phyloP scores from a whole-genome alignment of 2,113 vertebrate species.

The Alouatta palliata region DNA sequence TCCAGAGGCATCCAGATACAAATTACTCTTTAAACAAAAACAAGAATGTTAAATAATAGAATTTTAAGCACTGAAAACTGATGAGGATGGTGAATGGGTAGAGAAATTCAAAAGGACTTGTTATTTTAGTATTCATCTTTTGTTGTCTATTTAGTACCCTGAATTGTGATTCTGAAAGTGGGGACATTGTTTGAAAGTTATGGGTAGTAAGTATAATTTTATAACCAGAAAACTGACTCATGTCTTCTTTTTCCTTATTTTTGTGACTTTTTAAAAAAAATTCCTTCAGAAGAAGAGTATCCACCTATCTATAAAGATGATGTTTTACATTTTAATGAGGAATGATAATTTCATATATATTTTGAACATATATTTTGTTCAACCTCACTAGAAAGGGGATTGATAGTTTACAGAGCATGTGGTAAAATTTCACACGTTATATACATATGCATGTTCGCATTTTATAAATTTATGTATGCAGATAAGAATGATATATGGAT shows the following conservation, averaged over 20 bases:
- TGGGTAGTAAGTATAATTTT: neutral
- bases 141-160: neutral
- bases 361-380: slow-evolving; percentile 8
- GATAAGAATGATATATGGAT: neutral
- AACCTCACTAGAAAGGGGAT: neutral
- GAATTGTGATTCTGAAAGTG: neutral
- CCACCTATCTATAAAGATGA: slow-evolving; percentile 48
- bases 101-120: neutral
- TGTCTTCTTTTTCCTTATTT: neutral
- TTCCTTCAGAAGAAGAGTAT: slow-evolving; percentile 49
- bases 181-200: neutral
- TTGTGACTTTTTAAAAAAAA: neutral
- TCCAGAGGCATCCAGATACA: neutral
- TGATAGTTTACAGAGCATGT: neutral
- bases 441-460: neutral
- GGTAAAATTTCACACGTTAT: neutral
- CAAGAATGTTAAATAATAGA: neutral
- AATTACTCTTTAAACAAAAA: neutral
- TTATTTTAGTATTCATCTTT: no score
- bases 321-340: slow-evolving; percentile 49
- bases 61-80: neutral
- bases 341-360: slow-evolving; percentile 27
- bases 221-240: neutral
- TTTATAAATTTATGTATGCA: neutral
- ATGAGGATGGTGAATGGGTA: neutral